Evolutionary conservation across 2,113 vertebrate genomes (phyloP).

Genomic region (Mus pahari): DNA sequence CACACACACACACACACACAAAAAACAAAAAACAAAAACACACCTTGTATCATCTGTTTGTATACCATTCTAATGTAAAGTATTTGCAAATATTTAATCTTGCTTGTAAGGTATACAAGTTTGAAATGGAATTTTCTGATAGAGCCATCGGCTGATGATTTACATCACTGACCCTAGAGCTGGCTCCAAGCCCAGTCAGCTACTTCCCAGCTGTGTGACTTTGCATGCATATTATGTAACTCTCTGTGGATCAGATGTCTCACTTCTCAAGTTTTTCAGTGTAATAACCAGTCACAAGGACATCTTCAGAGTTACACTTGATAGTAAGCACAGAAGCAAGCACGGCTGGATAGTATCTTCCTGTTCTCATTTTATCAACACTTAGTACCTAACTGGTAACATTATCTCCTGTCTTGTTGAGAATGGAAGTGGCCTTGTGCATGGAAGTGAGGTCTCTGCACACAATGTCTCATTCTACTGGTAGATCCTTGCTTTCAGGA

Average conservation of each 20-base stretch:
- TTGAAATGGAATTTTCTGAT: neutral
- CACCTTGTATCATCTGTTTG: neutral
- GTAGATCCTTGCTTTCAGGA: neutral
- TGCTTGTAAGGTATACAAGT: neutral
- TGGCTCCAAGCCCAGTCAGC: neutral
- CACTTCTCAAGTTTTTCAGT: conserved; percentile 6
- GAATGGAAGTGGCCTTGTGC: neutral
- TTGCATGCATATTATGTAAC: neutral
- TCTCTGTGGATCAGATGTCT: neutral
- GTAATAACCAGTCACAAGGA: neutral
- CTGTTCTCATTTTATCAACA: neutral
- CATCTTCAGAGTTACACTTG: neutral
- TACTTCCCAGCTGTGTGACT: neutral
- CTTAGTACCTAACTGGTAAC: neutral
- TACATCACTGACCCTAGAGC: neutral
- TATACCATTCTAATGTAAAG: conserved; percentile 30
- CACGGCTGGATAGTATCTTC: conserved; percentile 8
- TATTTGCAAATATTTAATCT: conserved; percentile 41
- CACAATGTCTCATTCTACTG: neutral
- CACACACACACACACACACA: too few species aligned
- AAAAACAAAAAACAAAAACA: neutral
- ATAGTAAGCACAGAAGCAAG: neutral
- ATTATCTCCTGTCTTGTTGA: neutral
- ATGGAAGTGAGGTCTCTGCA: neutral
- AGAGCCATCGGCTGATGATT: neutral